A percentile compares a stretch with the other conserved stretches of the same genome.
Evolutionary conservation across 2,888 invertebrate species (phyloP).

Genomic region (Aspidiotus destructor): DNA sequence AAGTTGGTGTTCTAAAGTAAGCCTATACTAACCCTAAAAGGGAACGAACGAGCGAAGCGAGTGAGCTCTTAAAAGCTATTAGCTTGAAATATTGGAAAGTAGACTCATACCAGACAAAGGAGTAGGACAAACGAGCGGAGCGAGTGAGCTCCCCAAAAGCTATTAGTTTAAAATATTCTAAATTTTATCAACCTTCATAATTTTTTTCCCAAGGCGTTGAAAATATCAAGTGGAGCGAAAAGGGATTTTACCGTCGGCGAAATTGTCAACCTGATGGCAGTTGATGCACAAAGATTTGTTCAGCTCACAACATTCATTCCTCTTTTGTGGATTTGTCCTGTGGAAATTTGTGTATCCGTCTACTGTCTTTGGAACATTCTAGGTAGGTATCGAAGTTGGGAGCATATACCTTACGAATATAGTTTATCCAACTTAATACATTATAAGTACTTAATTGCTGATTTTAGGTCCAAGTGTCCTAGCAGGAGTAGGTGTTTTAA

Average conservation of each 20-base stretch:
- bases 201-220: conserved; percentile 39
- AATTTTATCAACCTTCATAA: no score
- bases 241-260: conserved; percentile 46
- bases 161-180: no score
- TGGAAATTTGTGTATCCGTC: conserved; percentile 48
- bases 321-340: conserved; percentile 46
- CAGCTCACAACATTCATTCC: conserved; percentile 44
- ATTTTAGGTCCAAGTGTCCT: conserved; percentile 49
- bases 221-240: conserved; percentile 42
- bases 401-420: no score
- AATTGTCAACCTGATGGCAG: conserved; percentile 47
- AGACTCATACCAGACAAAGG: no score
- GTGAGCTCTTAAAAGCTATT: no score
- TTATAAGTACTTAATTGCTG: conserved; percentile 1
- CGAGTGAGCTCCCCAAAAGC: no score
- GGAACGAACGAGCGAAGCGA: no score
- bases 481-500: conserved; percentile 48
- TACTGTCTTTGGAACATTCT: conserved; percentile 45
- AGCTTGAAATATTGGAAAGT: no score
- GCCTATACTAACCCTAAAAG: no score
- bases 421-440: no score
- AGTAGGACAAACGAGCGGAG: no score
- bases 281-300: conserved; percentile 46
- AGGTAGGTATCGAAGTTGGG: conserved; percentile 37
- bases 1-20: no score